Evolutionary conservation across 2,888 invertebrate genomes (phyloP).

Genomic region (Pristionchus maxplancki): DNA sequence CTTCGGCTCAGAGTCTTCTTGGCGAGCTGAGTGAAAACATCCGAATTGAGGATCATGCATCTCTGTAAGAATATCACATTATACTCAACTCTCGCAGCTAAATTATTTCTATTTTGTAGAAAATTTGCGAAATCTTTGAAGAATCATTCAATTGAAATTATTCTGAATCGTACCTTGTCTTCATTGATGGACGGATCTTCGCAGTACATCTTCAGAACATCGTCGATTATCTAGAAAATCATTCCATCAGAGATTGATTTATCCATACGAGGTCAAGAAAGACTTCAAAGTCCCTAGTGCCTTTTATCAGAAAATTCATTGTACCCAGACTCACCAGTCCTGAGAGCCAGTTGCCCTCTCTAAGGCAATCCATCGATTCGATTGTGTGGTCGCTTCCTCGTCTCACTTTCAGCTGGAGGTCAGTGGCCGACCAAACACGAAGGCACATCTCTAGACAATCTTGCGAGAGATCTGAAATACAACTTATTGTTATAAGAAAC

Average conservation of each 20-base stretch:
- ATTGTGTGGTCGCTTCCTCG: not conserved
- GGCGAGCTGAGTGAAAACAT: not conserved
- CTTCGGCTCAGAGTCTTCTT: not conserved
- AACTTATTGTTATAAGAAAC: too few relatives aligned
- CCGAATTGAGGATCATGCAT: not conserved
- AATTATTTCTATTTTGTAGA: too few relatives aligned
- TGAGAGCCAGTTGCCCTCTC: not conserved
- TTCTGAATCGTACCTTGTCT: too few relatives aligned
- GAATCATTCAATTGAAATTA: too few relatives aligned
- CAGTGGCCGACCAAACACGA: not conserved
- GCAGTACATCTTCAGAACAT: not conserved
- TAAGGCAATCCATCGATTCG: not conserved
- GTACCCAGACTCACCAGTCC: not conserved
- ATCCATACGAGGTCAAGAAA: too few relatives aligned
- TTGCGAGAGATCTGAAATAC: too few relatives aligned
- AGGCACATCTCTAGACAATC: not conserved
- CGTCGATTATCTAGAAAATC: not conserved
- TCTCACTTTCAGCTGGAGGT: not conserved
- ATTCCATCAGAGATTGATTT: too few relatives aligned
- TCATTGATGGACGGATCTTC: not conserved
- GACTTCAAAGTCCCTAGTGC: too few relatives aligned
- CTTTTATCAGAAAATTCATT: too few relatives aligned
- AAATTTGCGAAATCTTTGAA: too few relatives aligned
- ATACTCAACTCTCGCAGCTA: too few relatives aligned
- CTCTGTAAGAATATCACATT: too few relatives aligned